Evolutionary conservation across 2,797 vertebrate genomes (phyloP).

Genomic region (Fratercula arctica): DNA sequence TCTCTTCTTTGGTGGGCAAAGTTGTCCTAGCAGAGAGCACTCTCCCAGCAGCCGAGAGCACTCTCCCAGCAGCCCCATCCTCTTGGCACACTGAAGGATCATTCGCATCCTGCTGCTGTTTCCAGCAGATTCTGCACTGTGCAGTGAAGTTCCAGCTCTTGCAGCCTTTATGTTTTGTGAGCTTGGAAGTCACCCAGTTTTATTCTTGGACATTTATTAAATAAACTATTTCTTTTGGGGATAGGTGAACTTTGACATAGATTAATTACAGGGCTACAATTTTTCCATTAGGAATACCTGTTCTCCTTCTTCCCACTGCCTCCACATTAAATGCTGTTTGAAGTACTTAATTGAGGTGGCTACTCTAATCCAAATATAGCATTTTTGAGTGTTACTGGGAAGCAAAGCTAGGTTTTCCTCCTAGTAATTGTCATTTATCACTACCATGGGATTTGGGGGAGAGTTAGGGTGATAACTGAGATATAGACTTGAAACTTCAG

Average conservation of each 20-base stretch:
- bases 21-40: background rate
- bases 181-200: background rate
- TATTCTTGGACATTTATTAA: background rate
- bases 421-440: background rate
- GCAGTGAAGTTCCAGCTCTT: background rate
- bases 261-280: background rate
- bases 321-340: background rate
- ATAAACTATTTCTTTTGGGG: background rate
- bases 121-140: background rate
- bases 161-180: background rate
- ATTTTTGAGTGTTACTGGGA: background rate
- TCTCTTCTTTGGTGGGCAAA: background rate
- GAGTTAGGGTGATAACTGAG: background rate
- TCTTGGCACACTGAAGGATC: background rate
- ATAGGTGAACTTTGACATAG: background rate
- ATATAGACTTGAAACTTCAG: background rate
- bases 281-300: slow-evolving; percentile 1
- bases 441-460: background rate
- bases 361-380: background rate
- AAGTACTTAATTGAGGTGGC: background rate
- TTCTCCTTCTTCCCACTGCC: background rate
- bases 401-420: background rate
- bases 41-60: background rate
- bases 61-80: background rate
- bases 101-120: background rate